phyloP scores from a whole-genome alignment of 2,797 vertebrate genomes.

The Xiphophorus birchmanni region DNA sequence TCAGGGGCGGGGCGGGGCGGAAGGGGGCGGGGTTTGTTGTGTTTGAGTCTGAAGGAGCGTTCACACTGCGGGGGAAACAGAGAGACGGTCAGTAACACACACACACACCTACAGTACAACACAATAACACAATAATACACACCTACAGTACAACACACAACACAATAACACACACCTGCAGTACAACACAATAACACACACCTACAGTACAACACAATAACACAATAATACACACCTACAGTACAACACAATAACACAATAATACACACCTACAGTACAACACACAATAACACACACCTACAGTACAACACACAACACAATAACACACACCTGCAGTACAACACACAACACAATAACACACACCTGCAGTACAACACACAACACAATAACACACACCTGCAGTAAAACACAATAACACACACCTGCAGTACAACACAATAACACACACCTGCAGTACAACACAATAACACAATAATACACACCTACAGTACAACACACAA shows the following conservation, averaged over 20 bases:
- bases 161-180: no score
- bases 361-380: no score
- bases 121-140: background rate
- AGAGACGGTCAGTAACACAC: constrained; percentile 54
- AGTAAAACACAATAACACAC: background rate
- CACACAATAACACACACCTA: background rate
- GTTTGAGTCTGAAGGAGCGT: constrained; percentile 62
- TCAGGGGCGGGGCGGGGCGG: constrained; percentile 51
- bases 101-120: background rate
- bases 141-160: background rate
- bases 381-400: no score
- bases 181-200: background rate
- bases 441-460: no score
- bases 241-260: no score
- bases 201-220: no score
- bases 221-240: no score
- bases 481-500: no score
- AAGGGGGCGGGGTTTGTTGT: constrained; percentile 68
- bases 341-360: no score
- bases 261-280: background rate
- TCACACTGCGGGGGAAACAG: constrained; percentile 74
- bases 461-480: background rate
- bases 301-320: no score
- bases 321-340: no score
- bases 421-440: no score